Base-by-base conservation (phyloP, 2,888 invertebrate genomes). In the Callyntrura guangdongensis region DNA sequence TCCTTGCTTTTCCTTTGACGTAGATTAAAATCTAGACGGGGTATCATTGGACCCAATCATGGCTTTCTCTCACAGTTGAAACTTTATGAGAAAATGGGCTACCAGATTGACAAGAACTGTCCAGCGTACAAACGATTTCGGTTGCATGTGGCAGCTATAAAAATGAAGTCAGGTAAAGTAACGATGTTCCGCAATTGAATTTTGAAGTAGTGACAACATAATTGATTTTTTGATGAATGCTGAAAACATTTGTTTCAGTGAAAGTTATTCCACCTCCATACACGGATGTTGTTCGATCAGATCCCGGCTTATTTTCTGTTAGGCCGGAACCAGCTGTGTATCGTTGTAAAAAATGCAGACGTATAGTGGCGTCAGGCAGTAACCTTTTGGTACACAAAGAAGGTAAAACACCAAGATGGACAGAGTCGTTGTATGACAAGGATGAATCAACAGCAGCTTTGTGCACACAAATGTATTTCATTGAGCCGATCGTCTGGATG, bases 401-500 rank as follows among this genome's bases (percentile, higher is more conserved):
- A 17, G 96, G 95, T 72, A 95, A 96, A 91, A 95, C 95, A 49
- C 95, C 96, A 77, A 94, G 95, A 36, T 96, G 96, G 95, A 95
- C 95, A 85, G 95, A 95, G 92, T 94, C 95, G 45, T 95, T 95
- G 93, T 94, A 94, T 92, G 92, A 92, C 25, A 84, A 83, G 79
- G 91, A 91, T 4, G 87, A 84, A 20, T 53, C 85, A 20, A 47
- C 88, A 45, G 20, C 56, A 11, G 95, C 95, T 86, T 94, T 95
- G 82, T 98, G 98, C 95, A 96, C 96, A 3, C 96, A 96, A 94
- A 97, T 97, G 93, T 96, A 97, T 95, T 99, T 98, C 95, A 96
- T 98, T 92, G 98, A 98, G 95, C 99, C 99, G 0, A 96, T 98
- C 94, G 96, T 96, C 12, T 99, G 99, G 98, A 98, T 98, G 98